Evolutionary conservation across 2,797 vertebrate genomes (phyloP), one percentile per base, ranked within the genome.

Genomic region (Esox lucius): DNA sequence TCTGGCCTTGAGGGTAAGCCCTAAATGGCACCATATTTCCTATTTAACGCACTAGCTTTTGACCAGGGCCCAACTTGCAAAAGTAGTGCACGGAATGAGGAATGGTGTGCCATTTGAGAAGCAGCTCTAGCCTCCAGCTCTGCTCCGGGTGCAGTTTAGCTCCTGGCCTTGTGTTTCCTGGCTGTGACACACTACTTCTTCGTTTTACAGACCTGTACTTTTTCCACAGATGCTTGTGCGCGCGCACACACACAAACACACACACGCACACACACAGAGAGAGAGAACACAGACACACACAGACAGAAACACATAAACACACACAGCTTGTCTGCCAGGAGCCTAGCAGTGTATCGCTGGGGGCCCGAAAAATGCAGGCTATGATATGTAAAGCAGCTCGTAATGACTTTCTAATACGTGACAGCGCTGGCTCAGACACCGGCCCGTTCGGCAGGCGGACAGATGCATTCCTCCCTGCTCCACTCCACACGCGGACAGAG

Each of bases 341-440:
- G 80, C 68, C 56, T 64, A 82, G 79, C 70, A 8, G 33, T 64
- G 48, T 31, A 28, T 46, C 48, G 51, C 65, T 73, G 71, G 64
- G 73, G 80, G 84, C 83, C 83, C 78, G 77, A 83, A 85, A 85
- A 83, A 80, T 73, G 59, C 35, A 24, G 35, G 24, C 42, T 65
- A 53, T 16, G 73, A 82, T 79, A 80, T 83, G 81, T 72, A 80
- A 85, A 87, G 84, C 82, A 42, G 46, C 49, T 75, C 74, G 80
- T 89, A 90, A 92, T 91, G 85, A 85, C 85, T 92, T 91, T 89
- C 86, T 92, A 93, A 91, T 78, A 71, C 70, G 48, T 28, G 53
- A 71, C 70, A 51, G 53, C 19, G 7, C 53, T n/a, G 53, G 19
- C 53, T 56, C 53, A 5, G 19, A 56, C 4, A n/a, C 49, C n/a